phyloP scores from a whole-genome alignment of 2,797 vertebrate genomes.

The Takifugu rubripes region DNA sequence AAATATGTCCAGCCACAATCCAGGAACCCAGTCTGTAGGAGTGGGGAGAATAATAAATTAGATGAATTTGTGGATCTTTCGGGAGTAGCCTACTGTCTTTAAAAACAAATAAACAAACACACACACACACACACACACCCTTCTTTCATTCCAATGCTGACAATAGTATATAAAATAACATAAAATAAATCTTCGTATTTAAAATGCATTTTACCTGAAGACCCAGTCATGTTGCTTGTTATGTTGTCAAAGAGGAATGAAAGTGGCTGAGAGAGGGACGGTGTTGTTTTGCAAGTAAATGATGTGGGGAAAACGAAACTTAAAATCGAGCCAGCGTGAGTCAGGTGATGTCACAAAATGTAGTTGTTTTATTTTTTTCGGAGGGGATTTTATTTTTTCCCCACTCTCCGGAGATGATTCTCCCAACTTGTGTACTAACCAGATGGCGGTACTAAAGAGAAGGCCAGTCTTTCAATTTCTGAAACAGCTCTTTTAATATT shows the following conservation, averaged over 20 bases:
- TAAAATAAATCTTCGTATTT: not conserved
- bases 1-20: constrained; percentile 52
- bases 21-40: constrained; percentile 50
- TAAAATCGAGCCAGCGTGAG: not conserved
- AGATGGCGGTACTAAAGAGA: too few relatives aligned
- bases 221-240: constrained; percentile 23
- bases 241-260: too few relatives aligned
- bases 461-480: too few relatives aligned
- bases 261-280: too few relatives aligned
- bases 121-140: not conserved
- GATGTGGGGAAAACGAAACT: constrained; percentile 50
- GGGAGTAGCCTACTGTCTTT: too few relatives aligned
- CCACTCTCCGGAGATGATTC: not conserved
- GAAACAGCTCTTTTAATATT: too few relatives aligned
- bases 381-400: not conserved
- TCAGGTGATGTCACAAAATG: not conserved
- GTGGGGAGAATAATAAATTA: too few relatives aligned
- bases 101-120: too few relatives aligned
- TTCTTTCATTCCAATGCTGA: not conserved
- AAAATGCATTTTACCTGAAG: constrained; percentile 35
- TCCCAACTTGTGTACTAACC: not conserved
- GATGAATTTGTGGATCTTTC: too few relatives aligned
- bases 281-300: not conserved
- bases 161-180: not conserved
- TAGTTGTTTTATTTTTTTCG: not conserved